A percentile compares a stretch with the other conserved stretches of the same genome.
phyloP scores from a whole-genome alignment of 2,113 vertebrate genomes.

The Gasterosteus nipponicus region DNA sequence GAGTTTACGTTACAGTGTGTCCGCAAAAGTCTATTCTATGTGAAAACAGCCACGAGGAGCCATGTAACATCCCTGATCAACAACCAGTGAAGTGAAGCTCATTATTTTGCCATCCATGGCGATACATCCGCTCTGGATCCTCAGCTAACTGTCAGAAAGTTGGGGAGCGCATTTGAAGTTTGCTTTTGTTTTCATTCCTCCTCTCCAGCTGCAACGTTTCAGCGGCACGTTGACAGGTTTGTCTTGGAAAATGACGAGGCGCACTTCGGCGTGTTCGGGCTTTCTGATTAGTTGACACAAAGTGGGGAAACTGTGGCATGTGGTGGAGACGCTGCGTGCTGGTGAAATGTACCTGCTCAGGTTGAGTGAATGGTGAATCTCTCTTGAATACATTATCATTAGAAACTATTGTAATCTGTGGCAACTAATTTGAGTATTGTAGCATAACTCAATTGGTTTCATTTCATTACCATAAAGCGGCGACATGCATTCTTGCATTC shows the following conservation, averaged over 20 bases:
- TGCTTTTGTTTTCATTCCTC: conserved; percentile 58
- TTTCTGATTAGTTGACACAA: conserved; percentile 66
- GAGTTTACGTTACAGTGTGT: neutral
- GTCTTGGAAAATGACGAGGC: conserved; percentile 59
- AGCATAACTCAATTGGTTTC: neutral
- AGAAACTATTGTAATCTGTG: neutral
- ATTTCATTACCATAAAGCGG: neutral
- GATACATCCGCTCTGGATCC: conserved; percentile 24
- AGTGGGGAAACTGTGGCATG: conserved; percentile 52
- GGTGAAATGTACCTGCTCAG: conserved; percentile 45
- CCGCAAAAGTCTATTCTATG: conserved; percentile 14
- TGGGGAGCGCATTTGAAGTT: conserved; percentile 65
- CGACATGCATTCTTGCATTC: neutral
- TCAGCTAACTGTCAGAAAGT: conserved; percentile 67
- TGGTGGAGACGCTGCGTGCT: conserved; percentile 36
- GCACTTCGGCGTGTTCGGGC: conserved; percentile 56
- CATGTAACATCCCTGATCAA: conserved; percentile 27
- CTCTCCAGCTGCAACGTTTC: conserved; percentile 35
- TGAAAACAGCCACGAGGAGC: conserved; percentile 39
- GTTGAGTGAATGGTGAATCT: conserved; percentile 26
- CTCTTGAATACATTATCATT: neutral
- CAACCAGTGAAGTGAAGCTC: conserved; percentile 58
- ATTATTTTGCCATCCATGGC: conserved; percentile 60
- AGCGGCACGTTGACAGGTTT: conserved; percentile 56
- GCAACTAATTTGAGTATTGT: neutral